Evolutionary conservation across 2,113 vertebrate genomes (phyloP).

Genomic region (Semicossyphus pulcher): DNA sequence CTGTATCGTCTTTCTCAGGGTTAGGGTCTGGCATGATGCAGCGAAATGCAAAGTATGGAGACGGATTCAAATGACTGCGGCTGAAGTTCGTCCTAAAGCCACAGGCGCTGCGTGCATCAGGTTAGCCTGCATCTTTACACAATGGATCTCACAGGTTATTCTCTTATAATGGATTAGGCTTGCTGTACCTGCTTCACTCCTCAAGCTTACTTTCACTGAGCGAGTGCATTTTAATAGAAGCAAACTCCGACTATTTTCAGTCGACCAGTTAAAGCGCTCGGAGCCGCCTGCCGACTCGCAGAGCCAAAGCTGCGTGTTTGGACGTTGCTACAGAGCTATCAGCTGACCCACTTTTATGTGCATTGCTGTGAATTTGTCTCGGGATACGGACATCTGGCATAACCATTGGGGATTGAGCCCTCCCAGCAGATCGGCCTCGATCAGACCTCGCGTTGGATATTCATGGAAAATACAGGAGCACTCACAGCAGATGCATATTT

Average conservation of each 20-base stretch:
- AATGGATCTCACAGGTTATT: constrained; percentile 13
- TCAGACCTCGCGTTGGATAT: constrained; percentile 12
- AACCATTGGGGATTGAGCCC: constrained; percentile 25
- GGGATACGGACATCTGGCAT: constrained; percentile 54
- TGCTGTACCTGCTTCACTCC: neutral
- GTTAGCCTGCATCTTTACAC: neutral
- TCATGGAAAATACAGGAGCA: constrained; percentile 15
- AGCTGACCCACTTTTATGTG: constrained; percentile 49
- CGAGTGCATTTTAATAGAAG: neutral
- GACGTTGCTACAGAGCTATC: constrained; percentile 17
- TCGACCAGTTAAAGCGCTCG: neutral
- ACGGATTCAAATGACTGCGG: constrained; percentile 54
- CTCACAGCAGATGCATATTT: neutral
- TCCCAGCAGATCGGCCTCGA: constrained; percentile 7
- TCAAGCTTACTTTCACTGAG: neutral
- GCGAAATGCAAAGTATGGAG: constrained; percentile 56
- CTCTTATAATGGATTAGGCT: neutral
- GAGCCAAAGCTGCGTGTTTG: constrained; percentile 27
- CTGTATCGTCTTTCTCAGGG: constrained; percentile 52
- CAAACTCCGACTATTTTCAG: neutral
- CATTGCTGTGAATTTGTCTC: constrained; percentile 45
- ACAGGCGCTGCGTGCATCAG: constrained; percentile 25
- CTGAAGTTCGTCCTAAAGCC: constrained; percentile 41
- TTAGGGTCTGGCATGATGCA: constrained; percentile 61
- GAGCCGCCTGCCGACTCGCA: neutral